Conservation (phyloP, 2,113 vertebrate genomes). For the Suncus etruscus region DNA sequence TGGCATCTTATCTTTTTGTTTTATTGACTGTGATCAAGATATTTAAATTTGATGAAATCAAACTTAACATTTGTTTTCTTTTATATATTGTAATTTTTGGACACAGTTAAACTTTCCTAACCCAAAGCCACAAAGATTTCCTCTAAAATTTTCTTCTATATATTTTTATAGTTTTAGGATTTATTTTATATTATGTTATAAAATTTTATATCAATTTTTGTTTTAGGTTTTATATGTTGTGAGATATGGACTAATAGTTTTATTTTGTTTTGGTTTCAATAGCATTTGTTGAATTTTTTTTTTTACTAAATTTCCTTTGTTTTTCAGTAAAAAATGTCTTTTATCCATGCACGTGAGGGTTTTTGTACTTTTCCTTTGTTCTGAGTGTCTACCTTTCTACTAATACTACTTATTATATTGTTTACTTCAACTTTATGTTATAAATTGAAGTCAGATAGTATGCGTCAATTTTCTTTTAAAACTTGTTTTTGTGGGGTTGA, state of each 20-base stretch:
- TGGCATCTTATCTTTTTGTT: neutral
- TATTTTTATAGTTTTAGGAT: slow-evolving; percentile 32
- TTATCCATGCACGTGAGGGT: neutral
- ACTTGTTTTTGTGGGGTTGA: too few relatives aligned
- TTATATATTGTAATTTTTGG: neutral
- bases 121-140: neutral
- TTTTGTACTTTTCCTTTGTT: neutral
- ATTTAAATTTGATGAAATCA: slow-evolving; percentile 21
- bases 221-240: neutral
- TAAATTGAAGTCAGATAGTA: neutral
- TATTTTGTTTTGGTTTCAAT: slow-evolving; percentile 28
- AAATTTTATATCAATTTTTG: slow-evolving; percentile 17
- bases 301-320: too few relatives aligned
- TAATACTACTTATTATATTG: neutral
- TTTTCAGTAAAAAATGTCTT: slow-evolving; percentile 16
- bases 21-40: neutral
- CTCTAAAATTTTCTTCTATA: neutral
- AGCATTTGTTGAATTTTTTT: neutral
- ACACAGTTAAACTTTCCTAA: neutral
- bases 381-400: neutral
- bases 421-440: neutral
- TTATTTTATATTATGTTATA: neutral
- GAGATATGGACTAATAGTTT: neutral
- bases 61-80: slow-evolving; percentile 12
- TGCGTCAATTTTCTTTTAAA: neutral